A percentile compares a stretch with the other conserved stretches of the same genome.
These are phyloP conservation scores for Noctua fimbriata DNA, from an alignment of 2,888 invertebrate genomes.

Conservation along the genomic window DNA sequence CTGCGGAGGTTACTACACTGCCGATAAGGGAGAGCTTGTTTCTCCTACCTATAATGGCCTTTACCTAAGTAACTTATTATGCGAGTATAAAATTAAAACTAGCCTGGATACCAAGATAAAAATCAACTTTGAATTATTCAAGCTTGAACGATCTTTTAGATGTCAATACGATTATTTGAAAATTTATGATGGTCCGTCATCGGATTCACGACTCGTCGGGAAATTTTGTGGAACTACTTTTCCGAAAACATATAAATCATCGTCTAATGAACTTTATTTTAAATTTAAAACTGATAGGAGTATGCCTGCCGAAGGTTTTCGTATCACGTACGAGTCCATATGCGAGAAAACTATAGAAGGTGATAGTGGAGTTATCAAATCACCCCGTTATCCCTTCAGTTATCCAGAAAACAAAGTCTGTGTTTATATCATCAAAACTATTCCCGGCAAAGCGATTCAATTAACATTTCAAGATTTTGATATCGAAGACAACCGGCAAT, in stretches of 20 bases:
- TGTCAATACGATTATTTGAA: conserved; percentile 92
- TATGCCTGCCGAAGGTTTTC: conserved; percentile 78
- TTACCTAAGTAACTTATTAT: conserved; percentile 91
- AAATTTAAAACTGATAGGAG: conserved; percentile 88
- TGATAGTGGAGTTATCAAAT: conserved; percentile 91
- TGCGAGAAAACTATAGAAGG: conserved; percentile 86
- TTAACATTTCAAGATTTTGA: conserved; percentile 93
- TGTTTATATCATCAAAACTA: conserved; percentile 92
- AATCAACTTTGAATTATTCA: conserved; percentile 92
- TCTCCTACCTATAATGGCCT: conserved; percentile 91
- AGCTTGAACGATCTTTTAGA: conserved; percentile 90
- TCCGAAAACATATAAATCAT: conserved; percentile 91
- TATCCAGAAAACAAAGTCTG: conserved; percentile 92
- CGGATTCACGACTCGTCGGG: conserved; percentile 92
- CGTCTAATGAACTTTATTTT: conserved; percentile 88
- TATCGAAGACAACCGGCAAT: conserved; percentile 87
- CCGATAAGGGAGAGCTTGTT: conserved; percentile 91
- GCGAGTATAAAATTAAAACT: conserved; percentile 95
- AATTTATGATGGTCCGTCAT: conserved; percentile 92
- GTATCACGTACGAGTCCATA: conserved; percentile 79
- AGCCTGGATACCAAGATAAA: conserved; percentile 91
- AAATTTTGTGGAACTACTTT: conserved; percentile 93
- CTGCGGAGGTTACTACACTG: conserved; percentile 94
- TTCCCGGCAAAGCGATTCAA: conserved; percentile 91
- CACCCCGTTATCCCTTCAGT: conserved; percentile 93